Evolutionary conservation across 2,888 invertebrate genomes (phyloP), one percentile per base, ranked within the genome.

Genomic region (Drosophila heteroneura): DNA sequence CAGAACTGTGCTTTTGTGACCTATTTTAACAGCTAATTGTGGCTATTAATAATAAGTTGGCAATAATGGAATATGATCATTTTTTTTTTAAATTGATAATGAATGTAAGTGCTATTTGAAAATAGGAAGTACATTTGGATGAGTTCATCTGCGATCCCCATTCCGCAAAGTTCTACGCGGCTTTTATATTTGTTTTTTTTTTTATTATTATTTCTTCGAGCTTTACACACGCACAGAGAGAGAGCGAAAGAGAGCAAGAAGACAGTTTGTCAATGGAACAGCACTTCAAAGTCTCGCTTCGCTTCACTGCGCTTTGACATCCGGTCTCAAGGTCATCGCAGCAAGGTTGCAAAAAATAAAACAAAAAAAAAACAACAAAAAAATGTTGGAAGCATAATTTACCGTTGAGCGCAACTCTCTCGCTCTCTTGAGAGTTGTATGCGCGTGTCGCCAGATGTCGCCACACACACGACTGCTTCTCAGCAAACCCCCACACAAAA

Each of bases 311-410:
- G 54, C 49, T 75, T 75, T 71, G 68, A 71, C 79, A 68, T 66
- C 54, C 75, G 59, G 39, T 63, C 52, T 71, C 78, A 79, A 79
- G 78, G 79, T 79, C 79, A 57, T 32, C 44, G 32, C 54, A 67
- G 16, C 37, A 62, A 28, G 33, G 26, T 58, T 53, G 44, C 47
- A n/a, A 41, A 53, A 32, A 32, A 52, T 28, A 52, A 37, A n/a
- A 30, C 30, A 54, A 10, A 5, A 32, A 26, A 51, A 19, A 57
- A 30, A 26, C 6, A 28, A 22, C 47, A 14, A 4, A 54, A 14
- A 44, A 10, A 5, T 75, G 58, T 47, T 53, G 67, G 56, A 72
- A 64, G 44, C 54, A 44, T 32, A 37, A 28, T 35, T 44, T 52
- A 41, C 51, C 65, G 41, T 35, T 66, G 64, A 62, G 66, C 10